Base-by-base conservation (phyloP, 2,797 vertebrate genomes). In the Remorina albescens region DNA sequence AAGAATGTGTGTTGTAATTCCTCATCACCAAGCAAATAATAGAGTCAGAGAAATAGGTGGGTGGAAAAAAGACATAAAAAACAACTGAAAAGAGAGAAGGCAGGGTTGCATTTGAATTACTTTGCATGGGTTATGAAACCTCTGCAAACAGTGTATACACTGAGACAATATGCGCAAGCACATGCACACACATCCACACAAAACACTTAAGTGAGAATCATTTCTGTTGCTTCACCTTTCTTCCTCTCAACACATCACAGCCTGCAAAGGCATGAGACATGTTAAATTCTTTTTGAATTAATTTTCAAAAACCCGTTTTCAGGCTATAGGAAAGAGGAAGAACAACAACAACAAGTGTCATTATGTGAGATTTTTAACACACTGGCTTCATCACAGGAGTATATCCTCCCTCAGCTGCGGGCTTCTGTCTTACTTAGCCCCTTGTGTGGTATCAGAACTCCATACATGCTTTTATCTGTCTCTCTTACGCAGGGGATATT, bases 401-500 rank as follows among this genome's bases (percentile, higher is more conserved):
- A 37, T 42, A 39, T 44, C 60, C 51, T 74, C 80, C 61, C 70
- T 72, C n/a, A 8, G 67, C 74, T 50, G 46, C 46, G 61, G 49
- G 53, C 67, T 49, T 57, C 36, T 72, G 36, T 71, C 61, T 73
- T 34, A 32, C 69, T 79, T 84, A 71, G 69, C 81, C 68, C 67
- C 64, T 19, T 42, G 75, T 49, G 80, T 78, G 74, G 75, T 82
- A 80, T 86, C 73, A 62, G 65, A 75, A 67, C 62, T 67, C 71
- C 58, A 32, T 76, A 62, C 56, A 72, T 71, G 59, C 74, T 75
- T 77, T 70, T 83, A 80, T 80, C 77, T 71, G 58, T 41, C 62
- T 76, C 56, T 6, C 16, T 82, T 76, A 84, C 79, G 76, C 59
- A 9, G 8, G 80, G 65, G 74, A 85, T 75, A 79, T 83, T 79